Evolutionary conservation across 2,113 vertebrate species (phyloP).

Genomic region (Microtus richardsoni): DNA sequence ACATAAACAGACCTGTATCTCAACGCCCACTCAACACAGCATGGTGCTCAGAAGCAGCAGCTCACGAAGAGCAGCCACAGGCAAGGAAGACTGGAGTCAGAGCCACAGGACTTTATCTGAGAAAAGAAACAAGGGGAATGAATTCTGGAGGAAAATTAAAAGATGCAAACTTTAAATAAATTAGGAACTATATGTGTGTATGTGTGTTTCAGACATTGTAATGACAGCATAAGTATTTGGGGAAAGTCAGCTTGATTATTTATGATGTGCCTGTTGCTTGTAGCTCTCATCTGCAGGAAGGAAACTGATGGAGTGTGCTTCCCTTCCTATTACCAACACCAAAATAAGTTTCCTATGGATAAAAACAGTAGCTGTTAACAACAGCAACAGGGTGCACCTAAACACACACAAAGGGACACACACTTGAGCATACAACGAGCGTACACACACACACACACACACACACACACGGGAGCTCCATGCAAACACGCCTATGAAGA

Average conservation of each 20-base stretch:
- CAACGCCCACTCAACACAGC: background rate
- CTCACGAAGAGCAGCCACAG: accelerated
- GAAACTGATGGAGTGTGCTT: background rate
- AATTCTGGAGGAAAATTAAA: background rate
- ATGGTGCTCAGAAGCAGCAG: background rate
- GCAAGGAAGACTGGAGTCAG: accelerated
- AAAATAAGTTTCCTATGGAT: background rate
- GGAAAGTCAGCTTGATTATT: background rate
- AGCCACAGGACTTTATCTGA: accelerated
- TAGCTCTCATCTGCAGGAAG: background rate
- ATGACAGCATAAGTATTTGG: background rate
- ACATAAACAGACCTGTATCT: background rate
- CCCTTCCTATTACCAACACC: background rate
- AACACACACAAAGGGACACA: too few relatives aligned
- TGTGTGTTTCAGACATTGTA: background rate
- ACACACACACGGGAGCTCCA: background rate
- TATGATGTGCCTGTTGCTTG: background rate
- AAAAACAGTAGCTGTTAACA: background rate
- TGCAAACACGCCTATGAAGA: background rate
- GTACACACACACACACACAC: background rate
- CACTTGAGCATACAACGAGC: background rate
- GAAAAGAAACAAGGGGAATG: background rate
- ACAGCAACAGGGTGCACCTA: background rate
- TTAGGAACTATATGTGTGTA: too few relatives aligned
- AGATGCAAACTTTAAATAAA: background rate